A percentile compares a stretch with the other conserved stretches of the same genome.
These are phyloP conservation scores for Bhutanitis thaidina DNA, from an alignment of 2,888 invertebrate species.

Conservation along the genomic window DNA sequence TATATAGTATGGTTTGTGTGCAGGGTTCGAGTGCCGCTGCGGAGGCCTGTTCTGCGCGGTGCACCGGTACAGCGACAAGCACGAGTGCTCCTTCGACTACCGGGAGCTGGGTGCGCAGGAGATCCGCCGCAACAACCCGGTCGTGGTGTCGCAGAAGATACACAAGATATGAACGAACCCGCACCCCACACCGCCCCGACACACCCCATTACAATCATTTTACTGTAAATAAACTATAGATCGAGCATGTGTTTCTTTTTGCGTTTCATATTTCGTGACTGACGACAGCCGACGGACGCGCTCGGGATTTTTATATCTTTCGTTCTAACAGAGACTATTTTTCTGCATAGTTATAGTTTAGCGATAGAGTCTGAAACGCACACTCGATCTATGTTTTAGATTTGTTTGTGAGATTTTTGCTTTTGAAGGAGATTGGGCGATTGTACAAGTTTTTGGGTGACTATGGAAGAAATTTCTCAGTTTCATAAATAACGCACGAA, in stretches of 20 bases:
- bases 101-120: constrained; percentile 98
- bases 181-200: constrained; percentile 65
- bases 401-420: constrained; percentile 69
- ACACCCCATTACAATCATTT: constrained; percentile 37
- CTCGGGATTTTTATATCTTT: constrained; percentile 14
- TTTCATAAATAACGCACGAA: background rate
- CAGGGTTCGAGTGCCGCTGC: constrained; percentile 99
- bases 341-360: constrained; percentile 24
- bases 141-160: constrained; percentile 99
- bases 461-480: constrained; percentile 14
- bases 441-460: constrained; percentile 9
- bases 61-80: constrained; percentile 99
- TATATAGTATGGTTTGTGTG: too few relatives aligned
- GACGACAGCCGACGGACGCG: constrained; percentile 21
- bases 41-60: constrained; percentile 98
- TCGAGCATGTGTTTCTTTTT: constrained; percentile 68
- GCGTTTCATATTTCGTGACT: constrained; percentile 26
- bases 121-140: constrained; percentile 99
- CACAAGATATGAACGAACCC: constrained; percentile 98
- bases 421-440: constrained; percentile 53
- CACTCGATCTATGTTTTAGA: constrained; percentile 66
- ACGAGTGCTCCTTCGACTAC: constrained; percentile 99
- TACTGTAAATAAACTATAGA: constrained; percentile 63
- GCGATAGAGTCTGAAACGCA: constrained; percentile 44
- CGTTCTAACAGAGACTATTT: constrained; percentile 29